Evolutionary conservation across 2,888 invertebrate species (phyloP), one percentile per base, ranked within the genome.

Genomic region (Drosophila multiciliata): DNA sequence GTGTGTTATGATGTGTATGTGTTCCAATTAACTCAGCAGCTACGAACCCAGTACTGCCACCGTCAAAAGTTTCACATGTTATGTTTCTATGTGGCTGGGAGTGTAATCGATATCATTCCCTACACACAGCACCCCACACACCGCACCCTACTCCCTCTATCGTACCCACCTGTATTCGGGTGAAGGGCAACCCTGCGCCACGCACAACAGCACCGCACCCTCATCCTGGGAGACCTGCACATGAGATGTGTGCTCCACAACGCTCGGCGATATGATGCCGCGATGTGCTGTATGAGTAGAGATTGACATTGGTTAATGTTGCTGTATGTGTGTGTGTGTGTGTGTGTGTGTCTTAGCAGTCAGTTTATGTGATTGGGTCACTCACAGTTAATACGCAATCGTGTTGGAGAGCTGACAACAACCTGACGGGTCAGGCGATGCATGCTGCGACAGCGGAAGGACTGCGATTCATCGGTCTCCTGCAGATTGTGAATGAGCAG

Each of bases 101-200:
- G 42, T 54, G 54, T 59, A 82, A 87, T 84, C 82, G 87, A 84
- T 84, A 80, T 78, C 89, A 36, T 91, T 93, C 94, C 96, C 96
- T 95, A 12, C 52, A 8, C 26, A n/a, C 55, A n/a, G 4, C 23
- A 45, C 7, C 3, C 36, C 7, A 15, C 15, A 7, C 6, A 7
- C 36, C 96, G 96, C 52, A 42, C 57, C 36, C 35, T 60, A 91
- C 92, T 12, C 94, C 96, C 96, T 95, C n/a, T 49, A 38, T 45
- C 29, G 35, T 65, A 91, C 92, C 93, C 94, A 96, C 96, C 96
- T 95, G 94, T 96, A 95, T 93, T 95, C 96, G n/a, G 96, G 96
- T 49, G 96, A 94, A 66, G 97, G 97, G 93, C 96, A 96, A 65
- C 96, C 96, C 91, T 96, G 96, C n/a, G 96, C 96, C 52, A 96